phyloP scores from a whole-genome alignment of 1,140 invertebrate genomes.

The Homarus americanus region DNA sequence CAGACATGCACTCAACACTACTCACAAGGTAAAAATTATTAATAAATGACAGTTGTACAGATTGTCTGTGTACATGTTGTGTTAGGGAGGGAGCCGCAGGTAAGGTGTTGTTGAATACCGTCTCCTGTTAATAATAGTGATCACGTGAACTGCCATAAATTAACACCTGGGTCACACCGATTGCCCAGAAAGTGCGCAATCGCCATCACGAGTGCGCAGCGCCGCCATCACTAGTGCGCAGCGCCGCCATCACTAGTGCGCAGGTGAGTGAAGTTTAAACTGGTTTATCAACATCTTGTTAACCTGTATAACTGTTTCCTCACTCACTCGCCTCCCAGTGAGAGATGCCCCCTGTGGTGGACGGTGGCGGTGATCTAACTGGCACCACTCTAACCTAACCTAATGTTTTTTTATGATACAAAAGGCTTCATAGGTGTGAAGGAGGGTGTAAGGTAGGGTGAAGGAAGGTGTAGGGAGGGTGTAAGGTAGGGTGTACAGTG shows the following conservation, averaged over 20 bases:
- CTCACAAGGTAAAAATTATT: too few relatives aligned
- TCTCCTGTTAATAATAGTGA: too few relatives aligned
- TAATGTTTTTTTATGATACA: too few relatives aligned
- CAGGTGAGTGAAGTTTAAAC: not conserved
- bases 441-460: too few relatives aligned
- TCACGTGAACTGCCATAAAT: not conserved
- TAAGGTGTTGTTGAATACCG: not conserved
- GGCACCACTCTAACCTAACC: too few relatives aligned
- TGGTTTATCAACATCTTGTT: slow-evolving; percentile 1
- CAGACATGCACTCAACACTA: too few relatives aligned
- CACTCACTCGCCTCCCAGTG: not conserved
- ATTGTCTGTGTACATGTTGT: not conserved
- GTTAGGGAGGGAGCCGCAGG: not conserved
- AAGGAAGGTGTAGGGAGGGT: too few relatives aligned
- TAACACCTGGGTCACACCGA: not conserved
- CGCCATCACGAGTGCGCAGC: too few relatives aligned
- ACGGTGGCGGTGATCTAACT: too few relatives aligned
- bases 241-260: not conserved
- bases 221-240: not conserved
- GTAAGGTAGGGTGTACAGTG: too few relatives aligned
- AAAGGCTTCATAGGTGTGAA: too few relatives aligned
- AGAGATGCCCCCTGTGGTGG: not conserved
- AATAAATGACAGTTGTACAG: too few relatives aligned
- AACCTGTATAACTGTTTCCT: not conserved
- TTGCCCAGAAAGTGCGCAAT: not conserved